Conservation (phyloP, 1,140 invertebrate species). For the Nephila pilipes region DNA sequence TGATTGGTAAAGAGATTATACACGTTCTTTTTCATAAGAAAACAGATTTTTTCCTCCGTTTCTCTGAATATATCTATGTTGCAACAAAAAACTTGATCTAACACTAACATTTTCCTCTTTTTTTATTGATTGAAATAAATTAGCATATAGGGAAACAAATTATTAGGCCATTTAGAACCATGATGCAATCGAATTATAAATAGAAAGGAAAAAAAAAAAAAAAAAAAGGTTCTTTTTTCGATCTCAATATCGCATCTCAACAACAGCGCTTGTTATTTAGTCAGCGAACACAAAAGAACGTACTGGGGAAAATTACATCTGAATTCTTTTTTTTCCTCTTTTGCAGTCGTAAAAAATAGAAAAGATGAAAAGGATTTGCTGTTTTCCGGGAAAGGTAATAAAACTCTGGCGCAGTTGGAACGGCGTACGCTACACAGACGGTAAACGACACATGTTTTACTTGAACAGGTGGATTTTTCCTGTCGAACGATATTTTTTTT, state of each 20-base stretch:
- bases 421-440: background rate
- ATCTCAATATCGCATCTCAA: background rate
- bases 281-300: background rate
- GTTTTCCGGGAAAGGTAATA: background rate
- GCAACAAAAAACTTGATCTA: background rate
- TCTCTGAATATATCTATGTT: background rate
- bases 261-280: background rate
- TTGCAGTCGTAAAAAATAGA: background rate
- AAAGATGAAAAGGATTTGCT: background rate
- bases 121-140: background rate
- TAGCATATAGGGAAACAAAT: background rate
- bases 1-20: too few species aligned
- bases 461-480: slow-evolving; percentile 18
- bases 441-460: slow-evolving; percentile 25
- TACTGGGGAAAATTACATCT: background rate
- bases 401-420: background rate
- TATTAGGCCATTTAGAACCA: background rate
- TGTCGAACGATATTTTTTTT: background rate
- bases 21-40: background rate
- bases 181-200: background rate
- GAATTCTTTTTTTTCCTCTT: background rate
- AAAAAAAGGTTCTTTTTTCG: background rate
- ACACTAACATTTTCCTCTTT: background rate
- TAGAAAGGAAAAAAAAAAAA: background rate
- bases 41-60: background rate